phyloP scores from a whole-genome alignment of 2,797 vertebrate species.

The Distichodus sexfasciatus region DNA sequence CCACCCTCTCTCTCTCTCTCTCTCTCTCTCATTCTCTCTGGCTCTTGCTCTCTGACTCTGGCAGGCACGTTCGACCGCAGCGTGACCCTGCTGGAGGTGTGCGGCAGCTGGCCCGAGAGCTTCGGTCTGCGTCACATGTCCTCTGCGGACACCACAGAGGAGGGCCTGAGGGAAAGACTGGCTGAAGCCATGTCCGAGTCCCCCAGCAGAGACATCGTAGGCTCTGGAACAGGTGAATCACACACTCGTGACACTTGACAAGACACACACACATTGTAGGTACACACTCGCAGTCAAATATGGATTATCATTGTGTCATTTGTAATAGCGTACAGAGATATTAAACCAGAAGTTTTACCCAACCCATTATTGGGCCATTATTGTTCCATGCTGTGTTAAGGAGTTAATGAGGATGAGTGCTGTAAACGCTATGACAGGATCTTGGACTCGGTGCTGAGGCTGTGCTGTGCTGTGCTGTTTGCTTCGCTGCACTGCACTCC shows the following conservation, averaged over 20 bases:
- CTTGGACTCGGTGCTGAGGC: not conserved
- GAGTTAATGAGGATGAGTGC: not conserved
- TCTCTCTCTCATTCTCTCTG: constrained; percentile 16
- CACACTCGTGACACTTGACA: not conserved
- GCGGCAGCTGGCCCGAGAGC: constrained; percentile 97
- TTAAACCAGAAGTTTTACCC: too few relatives aligned
- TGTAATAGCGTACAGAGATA: not conserved
- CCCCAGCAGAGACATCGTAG: constrained; percentile 88
- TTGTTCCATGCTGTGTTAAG: not conserved
- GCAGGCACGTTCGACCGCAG: constrained; percentile 92
- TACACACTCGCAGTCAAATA: not conserved
- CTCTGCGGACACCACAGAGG: constrained; percentile 86
- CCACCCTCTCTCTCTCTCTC: constrained; percentile 15
- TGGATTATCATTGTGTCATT: not conserved
- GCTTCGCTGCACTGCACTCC: not conserved
- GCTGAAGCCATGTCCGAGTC: constrained; percentile 98
- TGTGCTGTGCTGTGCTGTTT: not conserved
- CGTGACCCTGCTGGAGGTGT: constrained; percentile 94
- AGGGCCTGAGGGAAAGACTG: constrained; percentile 92
- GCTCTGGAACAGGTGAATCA: constrained; percentile 89
- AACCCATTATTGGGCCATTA: not conserved
- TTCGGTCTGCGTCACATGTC: constrained; percentile 89
- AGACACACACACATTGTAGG: not conserved
- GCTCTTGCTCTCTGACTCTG: constrained; percentile 41
- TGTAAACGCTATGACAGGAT: not conserved